These are phyloP conservation scores for Pyxicephalus adspersus DNA, from an alignment of 2,113 vertebrate species.

Conservation along the genomic window DNA sequence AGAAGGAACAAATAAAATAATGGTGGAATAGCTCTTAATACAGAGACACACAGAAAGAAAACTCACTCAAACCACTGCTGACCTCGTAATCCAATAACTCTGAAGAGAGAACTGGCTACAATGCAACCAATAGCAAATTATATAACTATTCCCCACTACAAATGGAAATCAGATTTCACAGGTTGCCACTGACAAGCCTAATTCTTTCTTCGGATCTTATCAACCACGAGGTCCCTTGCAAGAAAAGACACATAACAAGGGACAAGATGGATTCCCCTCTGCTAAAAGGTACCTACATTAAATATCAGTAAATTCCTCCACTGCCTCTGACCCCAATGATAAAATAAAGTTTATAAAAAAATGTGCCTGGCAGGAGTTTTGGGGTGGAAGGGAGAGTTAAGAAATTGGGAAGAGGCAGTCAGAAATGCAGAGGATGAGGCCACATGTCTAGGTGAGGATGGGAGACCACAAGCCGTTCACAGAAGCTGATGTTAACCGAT, in stretches of 20 bases:
- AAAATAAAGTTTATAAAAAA: constrained; percentile 45
- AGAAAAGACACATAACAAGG: background rate
- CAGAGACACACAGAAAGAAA: background rate
- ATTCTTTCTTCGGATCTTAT: too few species aligned
- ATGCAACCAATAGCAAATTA: too few species aligned
- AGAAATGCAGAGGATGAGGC: constrained; percentile 1
- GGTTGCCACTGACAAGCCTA: too few species aligned
- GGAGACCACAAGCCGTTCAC: background rate
- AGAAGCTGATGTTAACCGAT: constrained; percentile 75
- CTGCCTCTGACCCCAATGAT: constrained; percentile 42
- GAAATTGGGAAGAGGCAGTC: constrained; percentile 3
- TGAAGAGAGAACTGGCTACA: too few species aligned
- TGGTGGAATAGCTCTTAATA: background rate
- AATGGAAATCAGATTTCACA: too few species aligned
- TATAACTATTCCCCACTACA: too few species aligned
- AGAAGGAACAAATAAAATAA: background rate
- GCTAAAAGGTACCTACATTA: background rate
- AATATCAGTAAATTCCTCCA: background rate
- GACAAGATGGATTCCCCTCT: background rate
- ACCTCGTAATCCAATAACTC: too few species aligned
- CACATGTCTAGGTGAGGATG: constrained; percentile 17
- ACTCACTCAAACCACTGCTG: background rate
- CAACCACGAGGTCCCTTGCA: background rate
- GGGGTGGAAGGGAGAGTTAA: constrained; percentile 13
- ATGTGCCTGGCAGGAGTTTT: constrained; percentile 29